Base-by-base conservation (phyloP, 2,888 invertebrate genomes). In the Thumatha senex region DNA sequence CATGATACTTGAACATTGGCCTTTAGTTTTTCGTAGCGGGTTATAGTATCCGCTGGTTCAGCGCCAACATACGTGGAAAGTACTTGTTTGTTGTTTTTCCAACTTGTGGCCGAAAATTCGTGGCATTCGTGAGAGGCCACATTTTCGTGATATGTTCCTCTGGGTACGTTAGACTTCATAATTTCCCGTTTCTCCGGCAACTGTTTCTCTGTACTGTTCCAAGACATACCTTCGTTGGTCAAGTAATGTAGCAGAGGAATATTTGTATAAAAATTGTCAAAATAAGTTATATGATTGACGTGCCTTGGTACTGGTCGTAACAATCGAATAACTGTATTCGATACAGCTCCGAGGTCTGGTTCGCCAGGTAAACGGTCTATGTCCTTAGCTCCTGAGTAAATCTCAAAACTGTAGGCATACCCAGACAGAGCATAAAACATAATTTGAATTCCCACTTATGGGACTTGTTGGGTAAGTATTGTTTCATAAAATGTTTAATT, bases 71-170 rank as follows among this genome's bases (percentile, higher is more conserved):
- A 73, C 44, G 70, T 71, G 53, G 72, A 72, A 47, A 71, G 62
- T 55, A 72, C 72, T 48, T 69, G 70, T 64, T 74, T 70, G 55
- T 72, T 72, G 61, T 72, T 68, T 61, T 73, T 74, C 73, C 72
- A 74, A 58, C 31, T 38, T 15, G 48, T 43, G 15, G 48, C 42
- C 18, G 43, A 43, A 18, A 48, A 48, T 24, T 48, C 41, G 1
- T 9, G 10, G 10, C 47, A 41, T 29, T 48, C 47, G 53, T 61
- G 49, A 64, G 60, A 55, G 56, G 68, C 56, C 46, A 69, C 67
- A 58, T 70, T 69, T 70, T 74, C 72, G 48, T 70, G 52, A 40
- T 47, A 47, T 12, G 47, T 24, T 24, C 67, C 72, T 68, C 72
- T 63, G 53, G 66, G 64, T 66, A 72, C 69, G 51, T 55, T 59